A percentile compares a stretch with the other conserved stretches of the same genome.
Evolutionary conservation across 2,113 vertebrate genomes (phyloP).

Genomic region (Reinhardtius hippoglossoides): DNA sequence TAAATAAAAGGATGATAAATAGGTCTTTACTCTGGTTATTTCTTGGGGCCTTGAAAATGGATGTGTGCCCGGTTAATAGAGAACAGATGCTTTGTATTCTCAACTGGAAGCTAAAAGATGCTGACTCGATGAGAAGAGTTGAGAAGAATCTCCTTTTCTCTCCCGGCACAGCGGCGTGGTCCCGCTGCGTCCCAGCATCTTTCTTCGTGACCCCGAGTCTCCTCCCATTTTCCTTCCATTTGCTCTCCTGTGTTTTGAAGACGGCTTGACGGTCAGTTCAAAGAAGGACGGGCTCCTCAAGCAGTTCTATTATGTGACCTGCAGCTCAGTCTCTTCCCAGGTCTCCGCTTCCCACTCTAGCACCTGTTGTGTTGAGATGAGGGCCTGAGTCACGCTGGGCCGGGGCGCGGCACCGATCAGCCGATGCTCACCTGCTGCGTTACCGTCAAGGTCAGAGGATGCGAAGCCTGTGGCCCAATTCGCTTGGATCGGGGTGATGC

Average conservation of each 20-base stretch:
- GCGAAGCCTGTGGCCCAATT: slow-evolving; percentile 27
- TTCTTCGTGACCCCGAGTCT: slow-evolving; percentile 34
- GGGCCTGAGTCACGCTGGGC: slow-evolving; percentile 37
- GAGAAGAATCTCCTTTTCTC: neutral
- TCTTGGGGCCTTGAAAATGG: slow-evolving; percentile 8
- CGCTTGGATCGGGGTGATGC: slow-evolving; percentile 10
- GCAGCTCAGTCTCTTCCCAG: neutral
- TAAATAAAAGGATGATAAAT: neutral
- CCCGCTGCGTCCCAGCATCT: neutral
- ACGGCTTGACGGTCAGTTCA: slow-evolving; percentile 27
- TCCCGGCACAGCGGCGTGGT: neutral
- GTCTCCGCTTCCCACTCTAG: neutral
- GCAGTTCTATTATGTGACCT: slow-evolving; percentile 47
- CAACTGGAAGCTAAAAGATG: slow-evolving; percentile 51
- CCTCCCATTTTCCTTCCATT: slow-evolving; percentile 25
- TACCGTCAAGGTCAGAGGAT: slow-evolving; percentile 65
- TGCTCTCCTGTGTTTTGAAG: slow-evolving; percentile 19
- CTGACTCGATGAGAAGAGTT: slow-evolving; percentile 25
- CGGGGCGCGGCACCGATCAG: slow-evolving; percentile 21
- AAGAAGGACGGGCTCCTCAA: slow-evolving; percentile 38
- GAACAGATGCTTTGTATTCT: slow-evolving; percentile 27
- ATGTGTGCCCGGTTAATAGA: slow-evolving; percentile 31
- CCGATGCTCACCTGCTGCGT: slow-evolving; percentile 60
- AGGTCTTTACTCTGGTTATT: slow-evolving; percentile 2
- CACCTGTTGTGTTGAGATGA: slow-evolving; percentile 59